These are phyloP conservation scores for Axis porcinus DNA, from an alignment of 2,113 vertebrate species.

Conservation along the genomic window DNA sequence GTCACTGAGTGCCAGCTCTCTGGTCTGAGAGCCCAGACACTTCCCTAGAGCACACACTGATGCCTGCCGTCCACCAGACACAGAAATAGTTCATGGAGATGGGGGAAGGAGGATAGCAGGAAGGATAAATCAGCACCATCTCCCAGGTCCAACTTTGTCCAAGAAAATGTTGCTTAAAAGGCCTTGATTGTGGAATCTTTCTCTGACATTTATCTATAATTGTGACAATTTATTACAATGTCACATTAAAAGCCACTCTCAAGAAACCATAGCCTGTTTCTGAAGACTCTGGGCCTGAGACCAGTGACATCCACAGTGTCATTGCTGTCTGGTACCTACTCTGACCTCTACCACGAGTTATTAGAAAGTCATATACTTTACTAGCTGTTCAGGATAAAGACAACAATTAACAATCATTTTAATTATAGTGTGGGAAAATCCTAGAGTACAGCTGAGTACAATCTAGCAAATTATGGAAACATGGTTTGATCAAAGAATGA, in stretches of 20 bases:
- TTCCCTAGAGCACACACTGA: background rate
- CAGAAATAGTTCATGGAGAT: background rate
- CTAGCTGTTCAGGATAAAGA: background rate
- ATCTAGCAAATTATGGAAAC: background rate
- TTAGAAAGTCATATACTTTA: conserved; percentile 21
- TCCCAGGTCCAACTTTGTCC: background rate
- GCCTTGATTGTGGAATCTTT: background rate
- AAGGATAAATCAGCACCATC: background rate
- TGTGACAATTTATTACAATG: background rate
- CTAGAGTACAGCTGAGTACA: background rate
- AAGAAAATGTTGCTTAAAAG: conserved; percentile 2
- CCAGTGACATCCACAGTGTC: background rate
- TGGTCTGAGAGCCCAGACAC: background rate
- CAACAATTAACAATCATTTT: conserved; percentile 1
- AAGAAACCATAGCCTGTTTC: background rate
- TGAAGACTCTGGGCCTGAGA: conserved; percentile 1
- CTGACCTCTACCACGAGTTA: background rate
- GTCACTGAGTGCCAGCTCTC: conserved; percentile 2
- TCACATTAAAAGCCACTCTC: conserved; percentile 5
- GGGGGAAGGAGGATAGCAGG: background rate
- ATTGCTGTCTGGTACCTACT: background rate
- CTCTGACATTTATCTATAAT: background rate
- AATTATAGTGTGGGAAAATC: background rate
- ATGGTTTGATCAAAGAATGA: background rate
- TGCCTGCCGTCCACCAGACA: background rate